These are phyloP conservation scores for Columba guinea DNA, from an alignment of 2,797 vertebrate genomes.

Conservation along the genomic window DNA sequence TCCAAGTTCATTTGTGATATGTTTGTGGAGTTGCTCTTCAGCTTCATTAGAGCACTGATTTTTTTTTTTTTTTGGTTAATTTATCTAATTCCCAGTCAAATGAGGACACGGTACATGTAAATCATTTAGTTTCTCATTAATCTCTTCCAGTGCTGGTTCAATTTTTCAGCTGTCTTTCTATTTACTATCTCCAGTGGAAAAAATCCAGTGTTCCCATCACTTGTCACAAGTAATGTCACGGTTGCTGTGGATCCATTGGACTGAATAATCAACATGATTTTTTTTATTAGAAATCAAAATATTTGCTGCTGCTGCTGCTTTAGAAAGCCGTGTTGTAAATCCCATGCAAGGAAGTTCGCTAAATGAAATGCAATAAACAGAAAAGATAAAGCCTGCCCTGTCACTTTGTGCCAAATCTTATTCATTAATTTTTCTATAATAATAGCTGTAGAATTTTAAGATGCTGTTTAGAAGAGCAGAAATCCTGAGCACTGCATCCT, in stretches of 20 bases:
- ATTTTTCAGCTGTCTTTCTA: conserved; percentile 42
- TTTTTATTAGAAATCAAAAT: conserved; percentile 43
- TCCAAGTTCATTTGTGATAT: conserved; percentile 16
- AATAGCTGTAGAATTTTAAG: conserved; percentile 23
- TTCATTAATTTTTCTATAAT: conserved; percentile 18
- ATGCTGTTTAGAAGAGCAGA: conserved; percentile 2
- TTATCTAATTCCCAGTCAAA: conserved; percentile 66
- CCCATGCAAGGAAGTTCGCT: background rate
- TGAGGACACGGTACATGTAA: conserved; percentile 53
- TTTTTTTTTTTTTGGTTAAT: conserved; percentile 37
- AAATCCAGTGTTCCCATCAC: conserved; percentile 23
- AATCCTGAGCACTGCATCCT: background rate
- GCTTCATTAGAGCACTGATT: conserved; percentile 41
- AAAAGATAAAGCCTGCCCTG: background rate
- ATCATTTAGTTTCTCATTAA: conserved; percentile 69
- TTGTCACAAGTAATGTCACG: conserved; percentile 62
- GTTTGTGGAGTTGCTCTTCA: conserved; percentile 28
- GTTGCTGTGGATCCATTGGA: conserved; percentile 51
- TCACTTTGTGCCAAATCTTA: conserved; percentile 1
- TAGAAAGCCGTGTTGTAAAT: background rate
- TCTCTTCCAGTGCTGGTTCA: conserved; percentile 33
- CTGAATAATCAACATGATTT: conserved; percentile 48
- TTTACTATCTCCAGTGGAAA: conserved; percentile 32
- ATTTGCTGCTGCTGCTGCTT: background rate
- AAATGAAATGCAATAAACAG: conserved; percentile 31